Evolutionary conservation across 2,113 vertebrate genomes (phyloP).

Genomic region (Seriola quinqueradiata): DNA sequence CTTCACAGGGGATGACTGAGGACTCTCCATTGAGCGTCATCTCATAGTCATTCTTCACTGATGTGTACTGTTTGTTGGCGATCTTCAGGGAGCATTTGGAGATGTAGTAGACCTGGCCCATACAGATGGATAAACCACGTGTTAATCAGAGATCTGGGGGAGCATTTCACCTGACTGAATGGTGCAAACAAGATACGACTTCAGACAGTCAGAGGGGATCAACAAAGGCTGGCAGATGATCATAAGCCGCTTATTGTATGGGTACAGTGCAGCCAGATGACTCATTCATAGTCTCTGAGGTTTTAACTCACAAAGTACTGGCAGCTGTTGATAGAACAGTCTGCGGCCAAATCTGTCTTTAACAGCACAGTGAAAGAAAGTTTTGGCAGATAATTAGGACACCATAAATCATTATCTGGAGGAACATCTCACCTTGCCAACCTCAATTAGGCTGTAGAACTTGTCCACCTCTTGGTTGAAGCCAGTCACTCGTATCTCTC

Average conservation of each 20-base stretch:
- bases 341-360: slow-evolving; percentile 58
- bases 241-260: slow-evolving; percentile 74
- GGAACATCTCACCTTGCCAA: slow-evolving; percentile 90
- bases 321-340: slow-evolving; percentile 55
- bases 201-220: slow-evolving; percentile 46
- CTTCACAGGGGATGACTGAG: slow-evolving; percentile 92
- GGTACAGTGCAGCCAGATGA: slow-evolving; percentile 65
- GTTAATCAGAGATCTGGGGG: slow-evolving; percentile 62
- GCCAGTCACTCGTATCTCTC: slow-evolving; percentile 95
- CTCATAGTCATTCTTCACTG: slow-evolving; percentile 98
- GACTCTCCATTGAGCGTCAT: slow-evolving; percentile 95
- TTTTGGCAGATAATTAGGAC: slow-evolving; percentile 40
- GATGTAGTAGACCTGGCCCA: slow-evolving; percentile 94
- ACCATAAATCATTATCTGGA: slow-evolving; percentile 24
- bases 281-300: slow-evolving; percentile 70
- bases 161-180: slow-evolving; percentile 61
- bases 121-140: slow-evolving; percentile 50
- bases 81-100: slow-evolving; percentile 94
- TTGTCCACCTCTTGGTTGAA: slow-evolving; percentile 98
- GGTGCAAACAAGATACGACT: slow-evolving; percentile 70
- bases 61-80: slow-evolving; percentile 97
- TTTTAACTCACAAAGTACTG: slow-evolving; percentile 68
- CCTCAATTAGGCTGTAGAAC: slow-evolving; percentile 91
- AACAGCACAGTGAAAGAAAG: slow-evolving; percentile 30
- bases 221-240: slow-evolving; percentile 72